Base-by-base conservation (phyloP, 2,888 invertebrate genomes). In the Laothoe populi region DNA sequence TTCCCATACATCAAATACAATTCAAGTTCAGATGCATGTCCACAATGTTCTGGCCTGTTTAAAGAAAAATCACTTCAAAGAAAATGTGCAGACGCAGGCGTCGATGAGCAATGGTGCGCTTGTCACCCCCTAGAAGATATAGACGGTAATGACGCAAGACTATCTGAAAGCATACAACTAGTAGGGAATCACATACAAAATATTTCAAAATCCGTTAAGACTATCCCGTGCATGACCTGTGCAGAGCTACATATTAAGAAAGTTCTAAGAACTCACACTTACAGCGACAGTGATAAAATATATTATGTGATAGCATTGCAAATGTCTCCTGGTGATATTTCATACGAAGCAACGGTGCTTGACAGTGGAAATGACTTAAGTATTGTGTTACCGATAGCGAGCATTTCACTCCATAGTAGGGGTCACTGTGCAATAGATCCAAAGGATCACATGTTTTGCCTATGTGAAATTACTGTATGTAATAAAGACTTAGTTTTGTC, bases 101-200 rank as follows among this genome's bases (percentile, higher is more conserved):
- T 97, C 4, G 90, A 87, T 5, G 93, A 94, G n/a, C 96, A 96
- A 72, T 96, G 96, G 96, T 96, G 96, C 76, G 95, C 95, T 26
- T 96, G 96, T 74, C 93, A 94, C 24, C 11, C 21, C 2, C 42
- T 58, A n/a, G n/a, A 58, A 58, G 19, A 23, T 58, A 8, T 21
- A 11, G 57, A 58, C 24, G 24, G 1, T 40, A 40, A 40, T 57
- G 24, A 58, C 10, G 13, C 10, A 2, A 58, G 40, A 35, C 11
- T 40, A 1, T 23, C 35, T n/a, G n/a, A 42, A 2, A 11, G 57
- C 24, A 23, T 58, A 58, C 8, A 58, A n/a, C 8, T 58, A 8
- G 40, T 58, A n/a, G n/a, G 21, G 11, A 23, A 64, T 62, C 64
- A 75, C 59, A 66, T 88, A 61, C 67, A 81, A 57, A 73, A 79